Conservation (phyloP, 2,888 invertebrate genomes). For the Eristalis pertinax region DNA sequence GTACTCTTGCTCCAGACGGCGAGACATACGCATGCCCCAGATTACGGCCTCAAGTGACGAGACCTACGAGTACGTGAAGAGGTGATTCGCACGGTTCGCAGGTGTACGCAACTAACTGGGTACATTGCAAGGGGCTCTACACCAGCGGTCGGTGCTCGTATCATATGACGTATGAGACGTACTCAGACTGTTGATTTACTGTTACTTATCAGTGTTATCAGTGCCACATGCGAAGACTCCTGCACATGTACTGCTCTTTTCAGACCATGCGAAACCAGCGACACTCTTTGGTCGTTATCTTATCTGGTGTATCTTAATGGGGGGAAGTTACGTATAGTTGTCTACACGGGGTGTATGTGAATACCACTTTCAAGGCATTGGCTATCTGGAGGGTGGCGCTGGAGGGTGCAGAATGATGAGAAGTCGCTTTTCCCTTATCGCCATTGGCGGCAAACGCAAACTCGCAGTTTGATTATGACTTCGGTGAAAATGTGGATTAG, state of each 20-base stretch:
- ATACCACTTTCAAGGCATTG: neutral
- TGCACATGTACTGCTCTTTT: slow-evolving; percentile 25
- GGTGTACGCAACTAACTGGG: slow-evolving; percentile 32
- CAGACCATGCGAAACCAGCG: slow-evolving; percentile 33
- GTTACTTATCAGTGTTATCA: slow-evolving; percentile 55
- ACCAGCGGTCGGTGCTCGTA: neutral
- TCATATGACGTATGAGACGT: slow-evolving; percentile 52
- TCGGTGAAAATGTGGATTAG: slow-evolving; percentile 3
- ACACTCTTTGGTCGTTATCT: slow-evolving; percentile 41
- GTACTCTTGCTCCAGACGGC: slow-evolving; percentile 32
- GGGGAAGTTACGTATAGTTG: slow-evolving; percentile 34
- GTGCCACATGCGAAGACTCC: slow-evolving; percentile 64
- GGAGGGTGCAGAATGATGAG: neutral
- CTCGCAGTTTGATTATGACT: slow-evolving; percentile 8
- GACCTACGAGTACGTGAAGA: slow-evolving; percentile 11
- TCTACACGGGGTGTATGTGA: slow-evolving; percentile 21
- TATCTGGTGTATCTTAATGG: slow-evolving; percentile 37
- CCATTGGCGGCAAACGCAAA: neutral
- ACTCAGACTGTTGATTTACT: slow-evolving; percentile 49
- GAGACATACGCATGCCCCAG: slow-evolving; percentile 36
- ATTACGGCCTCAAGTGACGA: slow-evolving; percentile 35
- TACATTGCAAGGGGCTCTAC: slow-evolving; percentile 6
- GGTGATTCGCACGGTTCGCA: slow-evolving; percentile 22
- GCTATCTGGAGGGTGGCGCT: slow-evolving; percentile 6
- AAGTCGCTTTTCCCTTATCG: neutral